Percentiles rank a stretch among this genome's conserved stretches.
These are phyloP conservation scores for Sycophila texana DNA, from an alignment of 2,888 invertebrate species.

Conservation along the genomic window DNA sequence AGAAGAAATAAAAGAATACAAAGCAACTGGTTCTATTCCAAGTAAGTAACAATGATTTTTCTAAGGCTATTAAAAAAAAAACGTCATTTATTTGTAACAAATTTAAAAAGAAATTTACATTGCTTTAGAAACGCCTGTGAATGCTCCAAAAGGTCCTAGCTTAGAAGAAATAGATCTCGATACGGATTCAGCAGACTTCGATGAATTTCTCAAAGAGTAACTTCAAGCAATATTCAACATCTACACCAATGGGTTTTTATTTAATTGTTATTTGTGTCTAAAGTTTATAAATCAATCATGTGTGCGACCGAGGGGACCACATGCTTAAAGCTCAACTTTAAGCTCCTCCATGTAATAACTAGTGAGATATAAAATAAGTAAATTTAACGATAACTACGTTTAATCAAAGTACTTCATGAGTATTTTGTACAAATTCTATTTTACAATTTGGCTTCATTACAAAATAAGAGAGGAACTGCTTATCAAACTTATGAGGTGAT, in stretches of 20 bases:
- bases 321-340: slow-evolving; percentile 22
- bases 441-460: slow-evolving; percentile 44
- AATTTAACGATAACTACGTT: slow-evolving; percentile 15
- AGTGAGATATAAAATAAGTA: slow-evolving; percentile 41
- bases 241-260: neutral
- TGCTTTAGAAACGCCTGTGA: slow-evolving; percentile 62
- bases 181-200: slow-evolving; percentile 79
- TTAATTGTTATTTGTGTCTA: slow-evolving; percentile 21
- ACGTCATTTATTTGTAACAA: slow-evolving; percentile 48
- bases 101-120: slow-evolving; percentile 24
- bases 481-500: slow-evolving; percentile 19
- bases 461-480: neutral
- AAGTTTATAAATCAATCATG: slow-evolving; percentile 23
- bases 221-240: slow-evolving; percentile 8
- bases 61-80: slow-evolving; percentile 35
- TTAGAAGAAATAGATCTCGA: slow-evolving; percentile 83
- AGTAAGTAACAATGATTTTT: slow-evolving; percentile 74
- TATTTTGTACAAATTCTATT: slow-evolving; percentile 53
- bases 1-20: slow-evolving; percentile 81
- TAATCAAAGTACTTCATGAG: slow-evolving; percentile 39
- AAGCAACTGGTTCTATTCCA: slow-evolving; percentile 80
- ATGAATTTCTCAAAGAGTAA: slow-evolving; percentile 79
- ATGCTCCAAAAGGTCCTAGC: slow-evolving; percentile 73
- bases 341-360: slow-evolving; percentile 41
- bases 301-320: slow-evolving; percentile 37